These are phyloP conservation scores for Biston betularia DNA, from an alignment of 2,888 invertebrate species.

Conservation along the genomic window DNA sequence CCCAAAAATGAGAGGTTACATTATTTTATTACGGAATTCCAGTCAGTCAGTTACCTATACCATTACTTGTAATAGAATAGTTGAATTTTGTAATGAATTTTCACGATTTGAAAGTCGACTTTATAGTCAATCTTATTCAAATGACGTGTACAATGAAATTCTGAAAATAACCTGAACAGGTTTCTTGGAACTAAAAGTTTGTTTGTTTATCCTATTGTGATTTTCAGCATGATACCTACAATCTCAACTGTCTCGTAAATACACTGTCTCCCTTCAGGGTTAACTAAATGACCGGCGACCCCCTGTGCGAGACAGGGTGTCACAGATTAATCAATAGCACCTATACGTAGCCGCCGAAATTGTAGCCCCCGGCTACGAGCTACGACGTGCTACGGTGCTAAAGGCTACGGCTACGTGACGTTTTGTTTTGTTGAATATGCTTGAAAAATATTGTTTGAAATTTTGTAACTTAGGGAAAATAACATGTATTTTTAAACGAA, in stretches of 20 bases:
- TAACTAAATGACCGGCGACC: neutral
- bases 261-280: constrained; percentile 4
- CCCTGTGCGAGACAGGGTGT: constrained; percentile 7
- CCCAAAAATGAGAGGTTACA: no score
- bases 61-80: no score
- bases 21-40: no score
- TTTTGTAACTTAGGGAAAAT: neutral
- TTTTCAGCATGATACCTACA: neutral
- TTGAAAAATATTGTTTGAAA: neutral
- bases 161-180: no score
- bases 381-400: constrained; percentile 50
- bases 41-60: no score
- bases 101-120: no score
- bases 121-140: no score
- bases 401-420: constrained; percentile 36
- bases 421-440: constrained; percentile 8
- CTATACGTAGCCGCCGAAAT: constrained; percentile 48
- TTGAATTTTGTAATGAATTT: no score
- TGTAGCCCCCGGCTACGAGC: constrained; percentile 55
- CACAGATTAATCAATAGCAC: constrained; percentile 26
- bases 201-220: no score
- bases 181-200: no score
- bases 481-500: no score
- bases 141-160: no score
- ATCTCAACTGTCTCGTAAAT: neutral